These are phyloP conservation scores for Alviniconcha marisindica DNA, from an alignment of 1,140 invertebrate genomes.

Conservation along the genomic window DNA sequence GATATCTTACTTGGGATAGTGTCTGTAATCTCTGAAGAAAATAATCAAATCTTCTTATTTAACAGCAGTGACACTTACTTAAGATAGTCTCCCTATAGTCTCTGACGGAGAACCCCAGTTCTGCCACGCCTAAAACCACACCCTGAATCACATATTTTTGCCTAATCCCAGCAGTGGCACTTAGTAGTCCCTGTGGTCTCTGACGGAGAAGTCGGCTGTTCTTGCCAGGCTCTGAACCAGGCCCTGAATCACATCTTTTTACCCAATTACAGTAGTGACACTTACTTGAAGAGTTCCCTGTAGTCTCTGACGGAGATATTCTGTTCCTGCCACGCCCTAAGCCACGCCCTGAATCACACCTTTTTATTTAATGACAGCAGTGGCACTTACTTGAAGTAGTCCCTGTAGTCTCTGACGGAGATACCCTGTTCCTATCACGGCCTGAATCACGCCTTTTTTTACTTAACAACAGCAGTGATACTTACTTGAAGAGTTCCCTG, in stretches of 20 bases:
- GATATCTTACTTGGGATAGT: constrained; percentile 69
- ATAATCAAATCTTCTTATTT: no score
- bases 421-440: constrained; percentile 59
- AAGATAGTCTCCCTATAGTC: constrained; percentile 65
- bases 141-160: constrained; percentile 65
- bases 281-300: constrained; percentile 66
- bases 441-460: constrained; percentile 63
- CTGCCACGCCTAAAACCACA: no score
- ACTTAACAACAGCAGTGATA: no score
- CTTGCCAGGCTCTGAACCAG: constrained; percentile 66
- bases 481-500: constrained; percentile 65
- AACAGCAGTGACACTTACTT: constrained; percentile 60
- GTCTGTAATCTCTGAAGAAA: constrained; percentile 52
- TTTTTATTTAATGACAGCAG: no score
- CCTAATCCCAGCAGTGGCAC: no score
- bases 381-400: constrained; percentile 69
- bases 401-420: constrained; percentile 54
- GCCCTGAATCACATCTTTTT: no score
- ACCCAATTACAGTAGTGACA: no score
- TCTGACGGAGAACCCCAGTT: constrained; percentile 48
- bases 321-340: constrained; percentile 58
- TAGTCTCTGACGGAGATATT: constrained; percentile 57
- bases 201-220: constrained; percentile 47
- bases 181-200: constrained; percentile 63
- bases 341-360: constrained; percentile 67